Percentiles rank a stretch among this genome's conserved stretches.
Evolutionary conservation across 2,113 vertebrate genomes (phyloP).

Genomic region (Prunella himalayana): DNA sequence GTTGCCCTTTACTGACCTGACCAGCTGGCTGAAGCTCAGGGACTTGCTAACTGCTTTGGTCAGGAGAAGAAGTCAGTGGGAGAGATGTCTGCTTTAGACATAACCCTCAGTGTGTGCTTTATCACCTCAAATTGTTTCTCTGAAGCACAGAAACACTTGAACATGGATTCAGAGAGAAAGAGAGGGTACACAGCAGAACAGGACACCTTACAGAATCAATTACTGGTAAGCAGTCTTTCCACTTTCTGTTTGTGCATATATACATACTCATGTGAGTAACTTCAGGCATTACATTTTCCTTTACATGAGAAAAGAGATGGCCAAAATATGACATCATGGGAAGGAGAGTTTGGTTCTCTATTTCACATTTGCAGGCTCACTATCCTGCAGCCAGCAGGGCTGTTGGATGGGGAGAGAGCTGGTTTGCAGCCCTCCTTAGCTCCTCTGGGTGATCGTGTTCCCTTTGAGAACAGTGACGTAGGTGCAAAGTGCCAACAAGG

Average conservation of each 20-base stretch:
- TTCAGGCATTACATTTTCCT: background rate
- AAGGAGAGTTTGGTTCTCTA: background rate
- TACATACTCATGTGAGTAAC: background rate
- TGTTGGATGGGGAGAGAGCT: background rate
- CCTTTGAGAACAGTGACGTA: background rate
- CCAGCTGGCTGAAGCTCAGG: background rate
- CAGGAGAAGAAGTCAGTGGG: background rate
- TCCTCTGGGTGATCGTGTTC: rapidly evolving
- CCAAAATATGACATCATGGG: background rate
- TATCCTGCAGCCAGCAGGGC: background rate
- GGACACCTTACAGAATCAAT: background rate
- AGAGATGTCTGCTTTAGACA: background rate
- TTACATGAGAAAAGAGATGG: background rate
- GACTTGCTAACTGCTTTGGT: background rate
- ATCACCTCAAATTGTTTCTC: background rate
- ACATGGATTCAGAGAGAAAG: background rate
- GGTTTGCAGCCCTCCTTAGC: background rate
- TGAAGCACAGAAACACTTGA: background rate
- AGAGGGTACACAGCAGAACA: background rate
- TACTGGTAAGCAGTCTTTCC: background rate
- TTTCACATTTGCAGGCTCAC: background rate
- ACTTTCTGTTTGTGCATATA: background rate
- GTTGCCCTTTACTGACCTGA: background rate
- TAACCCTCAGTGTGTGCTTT: background rate
- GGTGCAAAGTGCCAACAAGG: background rate